Conservation (phyloP, 2,888 invertebrate genomes). For the Adineta ricciae region DNA sequence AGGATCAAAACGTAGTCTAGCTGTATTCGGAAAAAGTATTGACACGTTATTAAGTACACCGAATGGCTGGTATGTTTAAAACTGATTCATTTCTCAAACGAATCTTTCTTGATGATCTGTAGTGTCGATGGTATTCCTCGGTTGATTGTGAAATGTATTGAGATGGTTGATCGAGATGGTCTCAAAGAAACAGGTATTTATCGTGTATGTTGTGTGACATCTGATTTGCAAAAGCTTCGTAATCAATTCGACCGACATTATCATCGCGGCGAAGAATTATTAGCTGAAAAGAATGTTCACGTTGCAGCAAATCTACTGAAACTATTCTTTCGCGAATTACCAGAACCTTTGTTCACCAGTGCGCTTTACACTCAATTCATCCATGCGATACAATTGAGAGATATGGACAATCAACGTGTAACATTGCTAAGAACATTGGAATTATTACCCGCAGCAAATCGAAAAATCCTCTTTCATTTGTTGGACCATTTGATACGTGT, state of each 20-base stretch:
- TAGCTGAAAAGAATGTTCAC: not conserved
- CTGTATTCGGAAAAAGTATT: constrained; percentile 10
- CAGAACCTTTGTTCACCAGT: constrained; percentile 13
- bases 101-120: not conserved
- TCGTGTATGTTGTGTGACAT: constrained; percentile 11
- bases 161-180: constrained; percentile 18
- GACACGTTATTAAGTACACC: not conserved
- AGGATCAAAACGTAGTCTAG: constrained; percentile 6
- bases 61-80: not conserved
- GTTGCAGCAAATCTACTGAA: constrained; percentile 19
- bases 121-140: constrained; percentile 12
- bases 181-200: constrained; percentile 13
- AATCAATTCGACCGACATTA: not conserved
- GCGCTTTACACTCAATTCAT: not conserved
- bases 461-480: constrained; percentile 1
- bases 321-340: not conserved
- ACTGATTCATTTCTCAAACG: too few species aligned
- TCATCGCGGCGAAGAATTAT: not conserved
- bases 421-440: not conserved
- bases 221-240: constrained; percentile 3
- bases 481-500: constrained; percentile 57
- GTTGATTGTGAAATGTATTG: constrained; percentile 1
- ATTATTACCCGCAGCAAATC: not conserved
- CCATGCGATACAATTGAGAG: not conserved
- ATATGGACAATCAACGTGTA: not conserved